Evolutionary conservation across 2,113 vertebrate species (phyloP), one percentile per base, ranked within the genome.

Genomic region (Pollachius pollachius): DNA sequence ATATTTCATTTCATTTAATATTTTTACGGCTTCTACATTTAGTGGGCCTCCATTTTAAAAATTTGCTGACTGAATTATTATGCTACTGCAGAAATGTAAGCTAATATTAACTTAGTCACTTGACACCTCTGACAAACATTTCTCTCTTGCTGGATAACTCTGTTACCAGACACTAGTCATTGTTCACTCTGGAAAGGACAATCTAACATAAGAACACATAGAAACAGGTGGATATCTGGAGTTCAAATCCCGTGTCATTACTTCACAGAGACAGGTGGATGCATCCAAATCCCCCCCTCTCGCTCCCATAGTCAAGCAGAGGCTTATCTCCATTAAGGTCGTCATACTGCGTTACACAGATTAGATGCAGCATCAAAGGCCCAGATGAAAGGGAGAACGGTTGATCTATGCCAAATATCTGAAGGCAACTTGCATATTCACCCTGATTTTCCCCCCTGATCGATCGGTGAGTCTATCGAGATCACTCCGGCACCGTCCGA

Each of bases 281-380:
- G 72, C 76, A 64, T 1, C 74, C 18, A 72, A 65, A 52, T 23
- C 68, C 63, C 72, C 77, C 74, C n/a, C 52, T 66, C 27, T 54
- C 59, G 3, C 57, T 4, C 15, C 17, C 15, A n/a, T 19, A n/a
- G 57, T 65, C 68, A 80, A 84, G 77, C 69, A 84, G 85, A 74
- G 64, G 77, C 79, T 75, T 72, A 0, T 57, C 82, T 83, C 81
- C 72, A 69, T 83, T 72, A 81, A 76, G 82, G 77, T 34, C 61
- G 81, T 78, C 73, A 7, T 62, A 3, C 62, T 62, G 72, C 66
- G 52, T 64, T 71, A 78, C 81, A 86, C 84, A 88, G 76, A 90
- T 89, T 83, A 74, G 78, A 76, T 68, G 79, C 75, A 87, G 85
- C 88, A 88, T 91, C 90, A 92, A 91, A 92, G 84, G 71, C 54